Evolutionary conservation across 2,797 vertebrate genomes (phyloP), one percentile per base, ranked within the genome.

Genomic region (Malacoraja senta): DNA sequence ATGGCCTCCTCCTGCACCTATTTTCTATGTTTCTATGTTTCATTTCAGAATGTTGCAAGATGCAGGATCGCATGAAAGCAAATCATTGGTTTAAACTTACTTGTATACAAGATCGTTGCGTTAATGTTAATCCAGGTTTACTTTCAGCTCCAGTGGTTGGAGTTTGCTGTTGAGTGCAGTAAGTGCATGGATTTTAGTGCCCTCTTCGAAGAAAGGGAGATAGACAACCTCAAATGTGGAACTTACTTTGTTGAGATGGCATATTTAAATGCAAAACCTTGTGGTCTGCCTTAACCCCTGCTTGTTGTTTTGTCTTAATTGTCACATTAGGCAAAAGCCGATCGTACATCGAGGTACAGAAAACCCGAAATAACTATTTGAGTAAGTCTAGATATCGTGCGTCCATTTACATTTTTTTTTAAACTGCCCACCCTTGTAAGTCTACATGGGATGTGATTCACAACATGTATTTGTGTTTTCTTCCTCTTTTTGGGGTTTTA

Each of bases 271-370:
- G 4, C 63, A 88, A 88, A 88, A 32, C 84, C 24, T 76, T 76
- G 35, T 76, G 65, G n/a, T 91, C 38, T 92, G 74, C 71, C 71
- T 58, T 92, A 92, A 92, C 90, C 90, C 65, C 90, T 92, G 71
- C 44, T 92, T 92, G 90, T 92, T 92, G 90, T 92, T 92, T 92
- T 92, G 90, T 92, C 90, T 92, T 92, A 92, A 92, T 92, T 92
- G 90, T 92, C 90, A 53, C 26, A 92, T 38, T 92, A 92, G 90
- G 90, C 68, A 92, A 92, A 92, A 92, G 24, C 90, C 72, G 90
- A 92, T 92, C 90, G 68, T 92, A 92, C 90, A 92, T 92, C 90
- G 90, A 92, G 90, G 72, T 92, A 92, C 90, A 92, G 90, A 92
- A 92, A 92, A 92, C 71, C 35, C 90, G 90, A 74, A 92, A 92